Evolutionary conservation across 2,888 invertebrate genomes (phyloP).

Genomic region (Mimachlamys varia): DNA sequence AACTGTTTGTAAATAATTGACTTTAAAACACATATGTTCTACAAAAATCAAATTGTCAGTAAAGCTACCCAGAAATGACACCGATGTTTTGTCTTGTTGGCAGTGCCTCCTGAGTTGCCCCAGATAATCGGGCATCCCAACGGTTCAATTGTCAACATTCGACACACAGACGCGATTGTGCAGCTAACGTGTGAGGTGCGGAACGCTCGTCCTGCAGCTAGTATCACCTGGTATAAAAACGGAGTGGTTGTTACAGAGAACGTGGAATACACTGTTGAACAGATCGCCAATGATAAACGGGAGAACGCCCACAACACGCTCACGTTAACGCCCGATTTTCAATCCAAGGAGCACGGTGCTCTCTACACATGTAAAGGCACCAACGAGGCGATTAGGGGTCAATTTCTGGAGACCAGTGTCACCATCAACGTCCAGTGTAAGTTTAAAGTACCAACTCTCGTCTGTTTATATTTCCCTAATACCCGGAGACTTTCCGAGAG

Average conservation of each 20-base stretch:
- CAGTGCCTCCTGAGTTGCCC: slow-evolving; percentile 96
- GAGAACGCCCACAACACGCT: slow-evolving; percentile 85
- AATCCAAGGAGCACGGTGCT: slow-evolving; percentile 94
- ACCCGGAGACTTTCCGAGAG: too few relatives aligned
- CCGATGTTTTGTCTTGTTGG: slow-evolving; percentile 42
- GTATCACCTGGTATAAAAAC: slow-evolving; percentile 90
- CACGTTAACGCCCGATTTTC: slow-evolving; percentile 90
- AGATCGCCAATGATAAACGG: slow-evolving; percentile 69
- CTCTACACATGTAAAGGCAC: slow-evolving; percentile 96
- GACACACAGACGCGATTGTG: slow-evolving; percentile 93
- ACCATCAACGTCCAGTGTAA: slow-evolving; percentile 95
- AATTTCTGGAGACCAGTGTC: slow-evolving; percentile 92
- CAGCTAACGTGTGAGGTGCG: slow-evolving; percentile 94
- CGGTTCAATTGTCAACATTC: slow-evolving; percentile 90
- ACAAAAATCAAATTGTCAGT: too few relatives aligned
- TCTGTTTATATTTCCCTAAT: too few relatives aligned
- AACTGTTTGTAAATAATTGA: too few relatives aligned
- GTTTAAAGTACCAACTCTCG: slow-evolving; percentile 83
- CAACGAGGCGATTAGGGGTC: slow-evolving; percentile 91
- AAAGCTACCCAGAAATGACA: too few relatives aligned
- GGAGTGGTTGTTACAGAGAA: slow-evolving; percentile 93
- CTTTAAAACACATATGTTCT: too few relatives aligned
- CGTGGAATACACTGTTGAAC: slow-evolving; percentile 85
- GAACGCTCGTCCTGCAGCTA: slow-evolving; percentile 96
- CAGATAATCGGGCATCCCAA: slow-evolving; percentile 95